Evolutionary conservation across 2,797 vertebrate species (phyloP).

Genomic region (Propithecus deckenii): DNA sequence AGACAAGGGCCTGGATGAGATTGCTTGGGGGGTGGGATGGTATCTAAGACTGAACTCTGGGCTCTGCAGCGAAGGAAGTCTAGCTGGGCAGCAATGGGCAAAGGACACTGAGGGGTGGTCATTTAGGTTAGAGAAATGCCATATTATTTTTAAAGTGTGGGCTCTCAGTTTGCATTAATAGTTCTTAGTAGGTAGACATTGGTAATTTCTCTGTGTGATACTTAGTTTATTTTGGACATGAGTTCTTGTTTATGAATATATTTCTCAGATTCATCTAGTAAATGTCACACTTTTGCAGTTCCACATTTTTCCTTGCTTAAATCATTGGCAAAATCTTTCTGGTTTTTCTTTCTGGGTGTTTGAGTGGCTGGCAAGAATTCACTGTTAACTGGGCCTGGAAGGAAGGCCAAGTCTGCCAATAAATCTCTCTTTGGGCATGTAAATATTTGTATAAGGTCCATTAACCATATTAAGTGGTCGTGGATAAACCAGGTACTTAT

Average conservation of each 20-base stretch:
- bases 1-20: neutral
- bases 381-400: neutral
- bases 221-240: neutral
- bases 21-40: neutral
- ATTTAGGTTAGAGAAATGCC: neutral
- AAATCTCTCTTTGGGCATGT: slow-evolving; percentile 35
- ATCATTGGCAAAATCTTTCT: slow-evolving; percentile 11
- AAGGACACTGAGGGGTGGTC: neutral
- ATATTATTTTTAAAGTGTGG: neutral
- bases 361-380: slow-evolving; percentile 37
- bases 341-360: neutral
- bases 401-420: slow-evolving; percentile 38
- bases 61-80: neutral
- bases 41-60: neutral
- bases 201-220: neutral
- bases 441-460: slow-evolving; percentile 43
- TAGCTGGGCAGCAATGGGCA: neutral
- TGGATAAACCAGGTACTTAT: slow-evolving; percentile 29
- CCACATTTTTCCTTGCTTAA: neutral
- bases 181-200: neutral
- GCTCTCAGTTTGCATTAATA: neutral
- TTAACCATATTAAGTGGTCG: slow-evolving; percentile 24
- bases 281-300: neutral
- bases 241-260: neutral
- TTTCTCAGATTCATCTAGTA: neutral